Evolutionary conservation across 2,113 vertebrate genomes (phyloP).

Genomic region (Odontophorus gujanensis): DNA sequence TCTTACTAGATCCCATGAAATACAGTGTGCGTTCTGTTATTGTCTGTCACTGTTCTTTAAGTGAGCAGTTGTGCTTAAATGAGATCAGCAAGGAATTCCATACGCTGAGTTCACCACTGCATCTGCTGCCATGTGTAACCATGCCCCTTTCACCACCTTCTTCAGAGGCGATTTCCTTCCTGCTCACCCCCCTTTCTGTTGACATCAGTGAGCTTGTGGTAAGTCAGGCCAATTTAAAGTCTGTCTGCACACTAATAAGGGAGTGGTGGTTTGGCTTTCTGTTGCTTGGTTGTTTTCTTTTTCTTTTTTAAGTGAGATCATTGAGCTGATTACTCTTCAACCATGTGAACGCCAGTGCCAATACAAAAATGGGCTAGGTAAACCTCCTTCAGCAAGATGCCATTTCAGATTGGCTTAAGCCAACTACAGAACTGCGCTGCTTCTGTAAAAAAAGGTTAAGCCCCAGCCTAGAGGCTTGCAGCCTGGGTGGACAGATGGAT

Average conservation of each 20-base stretch:
- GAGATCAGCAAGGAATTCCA: not conserved
- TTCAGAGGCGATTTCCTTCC: not conserved
- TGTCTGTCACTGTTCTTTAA: not conserved
- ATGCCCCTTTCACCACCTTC: slow-evolving; percentile 8
- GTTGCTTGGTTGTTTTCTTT: not conserved
- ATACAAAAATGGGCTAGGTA: not conserved
- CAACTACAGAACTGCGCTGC: not conserved
- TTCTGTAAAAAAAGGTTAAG: not conserved
- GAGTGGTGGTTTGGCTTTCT: not conserved
- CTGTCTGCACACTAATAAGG: not conserved
- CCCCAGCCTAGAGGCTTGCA: not conserved
- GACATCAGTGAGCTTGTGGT: not conserved
- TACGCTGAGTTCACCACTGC: not conserved
- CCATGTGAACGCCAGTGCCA: not conserved
- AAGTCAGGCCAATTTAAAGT: not conserved
- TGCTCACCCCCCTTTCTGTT: not conserved
- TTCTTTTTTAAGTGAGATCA: not conserved
- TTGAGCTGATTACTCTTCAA: not conserved
- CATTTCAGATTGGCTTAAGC: not conserved
- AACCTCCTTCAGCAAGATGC: not conserved
- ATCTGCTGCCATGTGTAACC: not conserved
- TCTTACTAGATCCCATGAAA: not conserved
- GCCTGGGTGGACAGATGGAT: not conserved
- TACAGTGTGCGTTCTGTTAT: not conserved
- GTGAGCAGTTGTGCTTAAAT: not conserved